Percentiles rank a stretch among this genome's conserved stretches.
These are phyloP conservation scores for Sebastes diaconus DNA, from an alignment of 2,797 vertebrate genomes.

Conservation along the genomic window DNA sequence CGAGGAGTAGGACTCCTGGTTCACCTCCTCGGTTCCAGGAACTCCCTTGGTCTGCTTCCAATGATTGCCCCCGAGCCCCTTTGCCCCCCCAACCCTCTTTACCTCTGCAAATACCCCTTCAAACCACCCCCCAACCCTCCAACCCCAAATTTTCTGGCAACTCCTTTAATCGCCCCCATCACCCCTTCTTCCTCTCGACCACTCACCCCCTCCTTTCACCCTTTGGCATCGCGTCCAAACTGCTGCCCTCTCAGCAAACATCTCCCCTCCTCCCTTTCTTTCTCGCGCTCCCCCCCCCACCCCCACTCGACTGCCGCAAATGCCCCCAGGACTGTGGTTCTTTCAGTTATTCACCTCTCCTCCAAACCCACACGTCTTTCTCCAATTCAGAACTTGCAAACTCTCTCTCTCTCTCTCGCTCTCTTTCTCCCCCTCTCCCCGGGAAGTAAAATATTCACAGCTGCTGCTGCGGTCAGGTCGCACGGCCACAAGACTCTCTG, in stretches of 20 bases:
- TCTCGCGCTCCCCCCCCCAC: not conserved
- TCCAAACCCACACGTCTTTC: slow-evolving; percentile 58
- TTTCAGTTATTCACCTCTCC: slow-evolving; percentile 67
- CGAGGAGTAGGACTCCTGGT: slow-evolving; percentile 52
- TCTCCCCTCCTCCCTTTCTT: slow-evolving; percentile 29
- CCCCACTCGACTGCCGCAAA: slow-evolving; percentile 49
- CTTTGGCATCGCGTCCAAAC: slow-evolving; percentile 61
- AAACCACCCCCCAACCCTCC: slow-evolving; percentile 40
- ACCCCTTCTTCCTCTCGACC: slow-evolving; percentile 61
- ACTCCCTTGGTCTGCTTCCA: slow-evolving; percentile 77
- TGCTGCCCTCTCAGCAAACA: slow-evolving; percentile 71
- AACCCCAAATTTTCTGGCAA: slow-evolving; percentile 65
- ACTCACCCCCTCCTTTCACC: slow-evolving; percentile 51
- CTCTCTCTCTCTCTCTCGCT: slow-evolving; percentile 23
- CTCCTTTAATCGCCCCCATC: slow-evolving; percentile 66
- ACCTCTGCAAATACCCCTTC: slow-evolving; percentile 68
- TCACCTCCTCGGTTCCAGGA: slow-evolving; percentile 77
- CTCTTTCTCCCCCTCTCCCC: slow-evolving; percentile 54
- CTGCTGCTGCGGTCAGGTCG: slow-evolving; percentile 84
- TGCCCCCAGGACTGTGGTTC: slow-evolving; percentile 72
- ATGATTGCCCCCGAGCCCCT: slow-evolving; percentile 50
- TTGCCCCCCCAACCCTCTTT: slow-evolving; percentile 54
- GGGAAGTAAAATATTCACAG: slow-evolving; percentile 84
- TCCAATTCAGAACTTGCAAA: slow-evolving; percentile 44
- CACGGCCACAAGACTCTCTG: slow-evolving; percentile 80